Base-by-base conservation (phyloP, 2,888 invertebrate species). In the Alitta virens region DNA sequence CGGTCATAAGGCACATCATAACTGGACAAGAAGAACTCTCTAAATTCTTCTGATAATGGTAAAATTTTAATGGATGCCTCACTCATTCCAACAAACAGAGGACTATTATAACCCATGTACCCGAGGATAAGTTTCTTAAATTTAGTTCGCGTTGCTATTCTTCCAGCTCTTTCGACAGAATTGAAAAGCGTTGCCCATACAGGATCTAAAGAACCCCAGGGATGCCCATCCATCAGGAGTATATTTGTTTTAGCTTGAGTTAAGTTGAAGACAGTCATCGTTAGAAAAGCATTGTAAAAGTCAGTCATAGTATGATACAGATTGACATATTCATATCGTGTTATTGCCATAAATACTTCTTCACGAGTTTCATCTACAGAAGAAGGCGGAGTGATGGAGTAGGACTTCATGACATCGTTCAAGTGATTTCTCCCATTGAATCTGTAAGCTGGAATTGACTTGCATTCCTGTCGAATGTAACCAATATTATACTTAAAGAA, bases 171-270 rank as follows among this genome's bases (percentile, higher is more conserved):
- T 1, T 63, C 61, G 1, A 72, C 68, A 3, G 73, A 69, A 16
- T 73, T 74, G 63, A 80, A 81, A 14, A 81, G 67, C 0, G 60
- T 67, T 3, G 60, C 51, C 81, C 81, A 81, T 0, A 73, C 70
- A 0, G 56, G 26, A 63, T 80, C 80, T 24, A 80, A 68, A 0
- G 63, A 67, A 3, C 79, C 78, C 9, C 62, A 43, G 1, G 80
- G 80, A 62, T 80, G 80, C 1, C 74, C 76, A 63, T 81, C 81
- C 16, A 79, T 64, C 52, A 74, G 69, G 21, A 81, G 62, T 12
- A 80, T 72, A n/a, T 71, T 74, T 0, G 73, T 67, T 16, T 64
- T 49, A 9, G 27, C 43, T 25, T 67, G 62, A 1, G 68, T 67
- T 24, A 55, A 51, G 38, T 69, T 69, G 62, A 71, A 68, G 56